Evolutionary conservation across 2,113 vertebrate species (phyloP), one percentile per base, ranked within the genome.

Genomic region (Misgurnus mizolepis): DNA sequence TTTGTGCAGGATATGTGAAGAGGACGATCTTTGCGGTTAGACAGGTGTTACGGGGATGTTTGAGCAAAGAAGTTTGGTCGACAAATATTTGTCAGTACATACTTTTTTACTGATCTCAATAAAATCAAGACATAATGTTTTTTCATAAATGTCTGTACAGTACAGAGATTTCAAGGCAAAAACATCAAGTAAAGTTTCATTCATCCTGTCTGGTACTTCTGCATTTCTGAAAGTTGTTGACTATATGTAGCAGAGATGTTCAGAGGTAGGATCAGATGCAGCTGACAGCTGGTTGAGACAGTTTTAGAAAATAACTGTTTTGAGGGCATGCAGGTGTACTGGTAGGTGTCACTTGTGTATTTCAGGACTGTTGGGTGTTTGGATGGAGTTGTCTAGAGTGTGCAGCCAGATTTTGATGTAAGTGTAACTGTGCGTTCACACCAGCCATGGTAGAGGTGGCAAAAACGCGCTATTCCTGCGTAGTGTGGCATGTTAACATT

Each of bases 141-240:
- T 47, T 74, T 74, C 7, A 11, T 9, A 5, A n/a, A n/a, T 17
- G 55, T 18, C n/a, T 47, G 40, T 39, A 62, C 2, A 47, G 41
- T 61, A 62, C 9, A 72, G 10, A 15, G 12, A 53, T 14, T 17
- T 15, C 3, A 53, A 15, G 12, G 5, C 12, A 53, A 11, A 22
- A 53, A 14, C 39, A 1, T 61, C 55, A 60, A 43, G n/a, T n/a
- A 74, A 45, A 14, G 4, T 15, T 34, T n/a, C 8, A 62, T 64
- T 62, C 58, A 61, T 62, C 47, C 58, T 62, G 58, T 62, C 61
- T 34, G 72, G 12, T 47, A 17, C 58, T 75, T 75, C 72, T 18
- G 14, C 72, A 62, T 58, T 62, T 62, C 58, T 75, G 41, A 18
- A 61, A 75, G 58, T 62, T 75, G 58, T 75, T 49, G 72, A 62